These are phyloP conservation scores for Champsocephalus esox DNA, from an alignment of 2,797 vertebrate genomes.

Conservation along the genomic window DNA sequence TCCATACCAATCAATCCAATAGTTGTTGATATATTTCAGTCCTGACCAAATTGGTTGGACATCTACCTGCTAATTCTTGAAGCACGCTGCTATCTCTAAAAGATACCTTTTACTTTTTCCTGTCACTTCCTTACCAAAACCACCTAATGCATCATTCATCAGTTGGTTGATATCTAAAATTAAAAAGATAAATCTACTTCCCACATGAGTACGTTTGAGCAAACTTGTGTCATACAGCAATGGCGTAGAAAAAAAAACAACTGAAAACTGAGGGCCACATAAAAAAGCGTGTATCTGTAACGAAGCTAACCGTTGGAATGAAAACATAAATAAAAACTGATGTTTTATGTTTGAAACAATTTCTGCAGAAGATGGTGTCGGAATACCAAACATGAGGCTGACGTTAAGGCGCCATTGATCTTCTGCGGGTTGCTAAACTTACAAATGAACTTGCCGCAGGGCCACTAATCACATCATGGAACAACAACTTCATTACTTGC, in stretches of 20 bases:
- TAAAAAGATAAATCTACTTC: constrained; percentile 68
- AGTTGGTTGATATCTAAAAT: constrained; percentile 63
- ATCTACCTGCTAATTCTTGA: neutral
- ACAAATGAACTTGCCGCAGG: constrained; percentile 56
- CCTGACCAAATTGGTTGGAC: neutral
- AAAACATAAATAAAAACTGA: constrained; percentile 79
- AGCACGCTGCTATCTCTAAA: neutral
- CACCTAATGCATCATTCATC: constrained; percentile 64
- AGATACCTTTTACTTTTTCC: neutral
- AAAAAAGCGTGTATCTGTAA: constrained; percentile 70
- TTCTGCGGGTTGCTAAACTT: constrained; percentile 32
- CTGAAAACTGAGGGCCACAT: constrained; percentile 55
- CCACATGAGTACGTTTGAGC: constrained; percentile 35
- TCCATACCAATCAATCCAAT: neutral
- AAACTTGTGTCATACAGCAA: constrained; percentile 44
- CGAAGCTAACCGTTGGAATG: constrained; percentile 76
- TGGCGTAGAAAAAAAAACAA: constrained; percentile 52
- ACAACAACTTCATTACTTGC: constrained; percentile 33
- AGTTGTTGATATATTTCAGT: neutral
- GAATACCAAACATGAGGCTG: constrained; percentile 51
- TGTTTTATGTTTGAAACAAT: constrained; percentile 81
- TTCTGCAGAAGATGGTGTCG: constrained; percentile 62
- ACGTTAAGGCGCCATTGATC: constrained; percentile 51
- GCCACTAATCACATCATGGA: constrained; percentile 54
- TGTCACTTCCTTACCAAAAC: constrained; percentile 38